These are phyloP conservation scores for Petroica traversi DNA, from an alignment of 2,113 vertebrate genomes.

Conservation along the genomic window DNA sequence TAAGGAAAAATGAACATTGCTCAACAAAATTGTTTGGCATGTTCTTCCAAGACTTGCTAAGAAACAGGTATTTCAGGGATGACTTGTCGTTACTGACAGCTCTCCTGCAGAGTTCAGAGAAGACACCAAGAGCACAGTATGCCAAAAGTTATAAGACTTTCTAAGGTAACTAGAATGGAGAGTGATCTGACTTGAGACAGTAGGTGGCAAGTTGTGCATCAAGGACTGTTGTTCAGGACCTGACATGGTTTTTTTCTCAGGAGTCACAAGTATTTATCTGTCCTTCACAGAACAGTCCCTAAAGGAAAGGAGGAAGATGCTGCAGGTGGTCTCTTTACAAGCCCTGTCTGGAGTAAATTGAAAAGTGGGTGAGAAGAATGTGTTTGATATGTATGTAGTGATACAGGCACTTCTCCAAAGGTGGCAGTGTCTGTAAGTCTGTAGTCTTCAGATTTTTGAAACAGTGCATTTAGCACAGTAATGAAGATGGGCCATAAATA, in stretches of 20 bases:
- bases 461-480: background rate
- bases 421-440: background rate
- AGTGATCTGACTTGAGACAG: background rate
- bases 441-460: background rate
- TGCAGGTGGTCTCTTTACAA: background rate
- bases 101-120: background rate
- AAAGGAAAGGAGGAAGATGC: background rate
- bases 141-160: background rate
- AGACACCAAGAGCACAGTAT: background rate
- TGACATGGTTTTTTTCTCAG: background rate
- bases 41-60: background rate
- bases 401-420: background rate
- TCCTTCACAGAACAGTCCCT: background rate
- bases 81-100: background rate
- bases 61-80: background rate
- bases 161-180: background rate
- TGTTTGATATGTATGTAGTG: background rate
- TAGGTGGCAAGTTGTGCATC: background rate
- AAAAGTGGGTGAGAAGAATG: background rate
- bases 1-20: background rate
- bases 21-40: background rate
- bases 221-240: too few relatives aligned
- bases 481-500: background rate
- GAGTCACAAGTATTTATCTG: background rate
- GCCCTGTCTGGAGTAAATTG: background rate